Evolutionary conservation across 2,888 invertebrate genomes (phyloP), one percentile per base, ranked within the genome.

Genomic region (Rhyacophila evoluta): DNA sequence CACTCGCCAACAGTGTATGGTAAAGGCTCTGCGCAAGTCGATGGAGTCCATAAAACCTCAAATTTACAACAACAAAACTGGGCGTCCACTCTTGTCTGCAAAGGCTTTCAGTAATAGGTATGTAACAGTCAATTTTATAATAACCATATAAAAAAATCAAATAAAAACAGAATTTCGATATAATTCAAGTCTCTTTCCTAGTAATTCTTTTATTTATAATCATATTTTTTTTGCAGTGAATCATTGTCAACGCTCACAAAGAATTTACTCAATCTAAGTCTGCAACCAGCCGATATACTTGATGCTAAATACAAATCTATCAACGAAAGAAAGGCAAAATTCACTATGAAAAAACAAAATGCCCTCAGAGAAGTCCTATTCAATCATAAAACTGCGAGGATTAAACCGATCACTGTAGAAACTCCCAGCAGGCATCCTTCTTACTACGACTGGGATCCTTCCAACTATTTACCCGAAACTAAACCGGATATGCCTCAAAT

Each of bases 1-100:
- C 27, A 88, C 87, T 80, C 91, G 89, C 75, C 94, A 92, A 84
- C 91, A 89, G 86, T 91, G 85, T 70, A 89, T 84, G 79, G 86
- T 90, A 36, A 88, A 88, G 76, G 87, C 85, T 4, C 83, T 86
- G 77, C 85, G 84, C 80, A 88, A 84, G 80, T 87, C 86, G 2
- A 87, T 86, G 79, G 89, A 85, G 39, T 89, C 86, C 2, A 38
- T 80, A 5, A 73, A 79, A 68, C 71, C 78, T 8, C 69, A 79
- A 37, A 75, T 76, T 19, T 87, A 25, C 84, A 85, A 75, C 84
- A 85, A 15, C 84, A 86, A 83, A 81, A 36, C 55, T 33, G 75
- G 72, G 2, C 73, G 71, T 25, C 68, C 80, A 4, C 70, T 81
- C 15, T 72, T 55, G 25, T 55, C 55, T 55, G 8, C 55, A 12